These are phyloP conservation scores for Schrankia costaestrigalis DNA, from an alignment of 2,888 invertebrate genomes.

Conservation along the genomic window DNA sequence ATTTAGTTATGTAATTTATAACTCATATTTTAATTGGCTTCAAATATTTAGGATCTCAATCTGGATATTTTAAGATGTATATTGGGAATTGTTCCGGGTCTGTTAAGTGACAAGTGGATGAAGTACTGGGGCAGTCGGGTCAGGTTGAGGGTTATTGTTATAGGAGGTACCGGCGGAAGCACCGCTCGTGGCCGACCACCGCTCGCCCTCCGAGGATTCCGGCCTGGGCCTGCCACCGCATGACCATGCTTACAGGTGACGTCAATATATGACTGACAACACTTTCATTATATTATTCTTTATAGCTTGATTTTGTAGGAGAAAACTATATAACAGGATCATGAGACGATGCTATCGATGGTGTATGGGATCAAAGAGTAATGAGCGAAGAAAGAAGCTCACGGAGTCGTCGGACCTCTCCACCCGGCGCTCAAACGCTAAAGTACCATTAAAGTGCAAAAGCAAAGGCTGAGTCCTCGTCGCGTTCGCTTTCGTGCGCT, in stretches of 20 bases:
- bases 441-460: constrained; percentile 60
- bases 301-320: constrained; percentile 9
- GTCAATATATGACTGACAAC: constrained; percentile 42
- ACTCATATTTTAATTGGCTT: constrained; percentile 1
- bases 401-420: constrained; percentile 45
- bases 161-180: constrained; percentile 79
- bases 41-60: constrained; percentile 1
- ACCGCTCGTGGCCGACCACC: constrained; percentile 85
- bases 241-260: constrained; percentile 85
- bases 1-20: background rate
- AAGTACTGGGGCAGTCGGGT: constrained; percentile 48
- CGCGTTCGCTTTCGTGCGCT: constrained; percentile 63
- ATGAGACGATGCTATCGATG: background rate
- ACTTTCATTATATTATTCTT: constrained; percentile 24
- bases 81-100: constrained; percentile 18
- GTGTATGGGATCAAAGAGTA: constrained; percentile 28
- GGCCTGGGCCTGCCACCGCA: constrained; percentile 93
- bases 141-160: constrained; percentile 80
- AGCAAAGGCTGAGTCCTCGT: constrained; percentile 64
- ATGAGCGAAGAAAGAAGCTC: constrained; percentile 56
- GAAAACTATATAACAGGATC: constrained; percentile 3
- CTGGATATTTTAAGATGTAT: background rate
- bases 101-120: constrained; percentile 22
- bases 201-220: constrained; percentile 96
- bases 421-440: constrained; percentile 54